phyloP scores from a whole-genome alignment of 2,113 vertebrate species.

The Ploceus nigricollis region DNA sequence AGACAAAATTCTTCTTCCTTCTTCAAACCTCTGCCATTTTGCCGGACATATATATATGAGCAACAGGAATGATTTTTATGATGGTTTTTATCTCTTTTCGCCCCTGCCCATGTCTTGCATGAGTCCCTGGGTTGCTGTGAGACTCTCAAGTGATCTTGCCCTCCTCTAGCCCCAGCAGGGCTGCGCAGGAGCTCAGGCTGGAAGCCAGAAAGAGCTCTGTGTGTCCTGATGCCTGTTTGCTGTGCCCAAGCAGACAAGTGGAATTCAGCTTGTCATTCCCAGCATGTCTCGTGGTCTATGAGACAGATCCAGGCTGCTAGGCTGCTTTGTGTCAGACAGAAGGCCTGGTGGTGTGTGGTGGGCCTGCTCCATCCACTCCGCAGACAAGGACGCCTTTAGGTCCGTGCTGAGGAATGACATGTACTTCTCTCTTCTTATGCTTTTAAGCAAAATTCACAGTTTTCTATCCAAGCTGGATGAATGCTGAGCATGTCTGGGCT shows the following conservation, averaged over 20 bases:
- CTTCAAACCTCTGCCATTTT: background rate
- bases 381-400: background rate
- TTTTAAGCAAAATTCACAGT: background rate
- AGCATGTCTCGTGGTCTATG: background rate
- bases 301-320: background rate
- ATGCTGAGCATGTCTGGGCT: background rate
- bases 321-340: background rate
- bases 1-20: background rate
- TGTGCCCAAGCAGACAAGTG: background rate
- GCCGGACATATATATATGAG: accelerated
- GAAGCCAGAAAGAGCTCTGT: background rate
- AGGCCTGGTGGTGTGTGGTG: background rate
- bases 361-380: background rate
- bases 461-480: background rate
- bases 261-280: constrained; percentile 16
- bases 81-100: background rate
- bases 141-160: background rate
- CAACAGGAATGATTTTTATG: accelerated
- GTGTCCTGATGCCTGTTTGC: background rate
- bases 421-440: background rate
- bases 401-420: accelerated
- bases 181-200: background rate
- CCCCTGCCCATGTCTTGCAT: background rate
- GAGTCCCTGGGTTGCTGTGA: background rate
- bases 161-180: background rate